A percentile compares a stretch with the other conserved stretches of the same genome.
phyloP scores from a whole-genome alignment of 53 echinoderm and acorn worm genomes.

The Echinometra lucunter region DNA sequence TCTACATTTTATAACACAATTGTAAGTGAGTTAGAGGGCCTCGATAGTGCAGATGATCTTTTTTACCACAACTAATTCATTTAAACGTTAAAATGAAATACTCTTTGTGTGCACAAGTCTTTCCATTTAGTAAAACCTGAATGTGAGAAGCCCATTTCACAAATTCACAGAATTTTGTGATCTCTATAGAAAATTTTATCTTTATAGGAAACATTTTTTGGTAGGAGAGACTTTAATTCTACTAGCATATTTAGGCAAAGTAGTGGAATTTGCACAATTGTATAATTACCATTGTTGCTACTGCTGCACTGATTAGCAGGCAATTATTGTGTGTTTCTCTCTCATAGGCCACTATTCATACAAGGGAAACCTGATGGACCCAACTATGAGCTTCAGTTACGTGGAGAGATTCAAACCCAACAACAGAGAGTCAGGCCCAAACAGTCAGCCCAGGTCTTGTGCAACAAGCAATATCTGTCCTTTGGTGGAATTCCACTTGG shows the following conservation, averaged over 20 bases:
- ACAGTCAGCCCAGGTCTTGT: slow-evolving; percentile 65
- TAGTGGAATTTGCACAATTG: background rate
- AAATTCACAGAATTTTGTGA: no score
- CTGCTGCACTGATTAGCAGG: background rate
- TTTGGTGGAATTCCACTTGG: slow-evolving; percentile 94
- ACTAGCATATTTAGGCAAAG: background rate
- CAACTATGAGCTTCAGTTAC: slow-evolving; percentile 82
- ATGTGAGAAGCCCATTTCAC: background rate
- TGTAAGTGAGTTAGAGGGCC: no score
- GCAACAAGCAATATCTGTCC: slow-evolving; percentile 87
- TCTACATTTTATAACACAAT: no score
- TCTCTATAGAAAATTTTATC: no score
- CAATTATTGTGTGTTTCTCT: background rate
- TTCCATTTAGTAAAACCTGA: background rate
- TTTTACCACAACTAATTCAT: no score
- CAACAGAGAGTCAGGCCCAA: slow-evolving; percentile 13
- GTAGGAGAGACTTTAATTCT: background rate
- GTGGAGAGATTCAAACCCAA: slow-evolving; percentile 73
- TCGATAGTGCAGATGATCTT: no score
- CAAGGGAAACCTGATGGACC: slow-evolving; percentile 83
- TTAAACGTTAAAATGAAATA: no score
- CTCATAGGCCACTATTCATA: slow-evolving; percentile 78
- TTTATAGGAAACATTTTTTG: no score
- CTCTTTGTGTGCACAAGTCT: no score
- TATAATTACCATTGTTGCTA: background rate